Percentiles rank a stretch among this genome's conserved stretches.
Conservation (phyloP, 2,113 vertebrate genomes). For the Pycnonotus jocosus region DNA sequence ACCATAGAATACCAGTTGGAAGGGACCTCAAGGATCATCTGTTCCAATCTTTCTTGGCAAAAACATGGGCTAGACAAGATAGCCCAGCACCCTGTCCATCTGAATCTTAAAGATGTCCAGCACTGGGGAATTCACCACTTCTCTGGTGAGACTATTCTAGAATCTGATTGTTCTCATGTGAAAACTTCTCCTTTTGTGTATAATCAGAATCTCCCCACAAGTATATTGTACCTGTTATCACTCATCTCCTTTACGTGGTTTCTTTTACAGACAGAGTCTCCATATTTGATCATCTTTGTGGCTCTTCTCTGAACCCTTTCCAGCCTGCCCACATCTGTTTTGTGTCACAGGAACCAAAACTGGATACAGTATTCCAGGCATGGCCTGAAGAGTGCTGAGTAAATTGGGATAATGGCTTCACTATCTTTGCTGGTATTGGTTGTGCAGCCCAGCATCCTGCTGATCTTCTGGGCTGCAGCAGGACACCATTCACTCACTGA, state of each 20-base stretch:
- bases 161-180: too few relatives aligned
- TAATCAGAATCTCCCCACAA: background rate
- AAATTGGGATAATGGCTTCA: background rate
- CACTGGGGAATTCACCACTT: background rate
- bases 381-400: background rate
- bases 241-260: background rate
- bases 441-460: background rate
- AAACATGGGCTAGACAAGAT: background rate
- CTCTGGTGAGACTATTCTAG: background rate
- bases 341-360: background rate
- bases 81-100: background rate
- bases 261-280: background rate
- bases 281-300: background rate
- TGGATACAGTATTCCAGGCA: background rate
- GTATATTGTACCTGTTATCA: background rate
- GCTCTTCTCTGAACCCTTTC: background rate
- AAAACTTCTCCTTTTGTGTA: background rate
- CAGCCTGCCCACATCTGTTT: background rate
- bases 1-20: background rate
- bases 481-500: background rate
- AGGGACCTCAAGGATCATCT: background rate
- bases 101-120: background rate
- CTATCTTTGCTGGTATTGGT: background rate
- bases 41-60: background rate
- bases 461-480: background rate